Evolutionary conservation across 2,797 vertebrate species (phyloP).

Genomic region (Amazonetta brasiliensis): DNA sequence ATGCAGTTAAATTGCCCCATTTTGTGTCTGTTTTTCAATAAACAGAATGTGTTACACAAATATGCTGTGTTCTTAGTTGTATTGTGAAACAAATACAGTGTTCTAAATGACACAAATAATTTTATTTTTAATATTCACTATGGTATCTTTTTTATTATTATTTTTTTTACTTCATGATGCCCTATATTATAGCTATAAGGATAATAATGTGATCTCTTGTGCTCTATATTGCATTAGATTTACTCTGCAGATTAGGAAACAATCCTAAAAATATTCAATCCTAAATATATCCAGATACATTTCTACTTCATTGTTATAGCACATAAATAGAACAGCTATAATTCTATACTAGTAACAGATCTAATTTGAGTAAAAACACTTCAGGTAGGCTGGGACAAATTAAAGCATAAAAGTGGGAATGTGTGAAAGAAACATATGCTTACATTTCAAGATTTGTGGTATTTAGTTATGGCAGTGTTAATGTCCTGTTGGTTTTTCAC

Average conservation of each 20-base stretch:
- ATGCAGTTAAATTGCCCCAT: conserved; percentile 42
- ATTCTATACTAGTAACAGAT: conserved; percentile 49
- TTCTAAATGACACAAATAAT: conserved; percentile 51
- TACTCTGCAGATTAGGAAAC: conserved; percentile 39
- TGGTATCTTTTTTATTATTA: neutral
- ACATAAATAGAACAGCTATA: conserved; percentile 47
- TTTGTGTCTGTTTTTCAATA: conserved; percentile 24
- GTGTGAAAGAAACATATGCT: conserved; percentile 44
- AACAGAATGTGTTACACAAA: conserved; percentile 33
- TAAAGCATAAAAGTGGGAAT: conserved; percentile 35
- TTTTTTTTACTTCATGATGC: neutral
- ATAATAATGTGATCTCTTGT: conserved; percentile 5
- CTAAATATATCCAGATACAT: conserved; percentile 23
- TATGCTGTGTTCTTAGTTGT: neutral
- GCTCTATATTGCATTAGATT: conserved; percentile 18
- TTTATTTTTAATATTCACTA: conserved; percentile 54
- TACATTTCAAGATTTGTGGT: conserved; percentile 32
- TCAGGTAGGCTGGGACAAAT: conserved; percentile 62
- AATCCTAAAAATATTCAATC: conserved; percentile 32
- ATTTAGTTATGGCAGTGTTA: neutral
- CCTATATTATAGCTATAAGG: neutral
- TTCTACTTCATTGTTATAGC: conserved; percentile 14
- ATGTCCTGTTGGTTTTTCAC: neutral
- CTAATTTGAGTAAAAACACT: conserved; percentile 50
- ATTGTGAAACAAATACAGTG: conserved; percentile 27